Conservation (phyloP, 2,888 invertebrate species). For the Pycnomerus fuliginosus region DNA sequence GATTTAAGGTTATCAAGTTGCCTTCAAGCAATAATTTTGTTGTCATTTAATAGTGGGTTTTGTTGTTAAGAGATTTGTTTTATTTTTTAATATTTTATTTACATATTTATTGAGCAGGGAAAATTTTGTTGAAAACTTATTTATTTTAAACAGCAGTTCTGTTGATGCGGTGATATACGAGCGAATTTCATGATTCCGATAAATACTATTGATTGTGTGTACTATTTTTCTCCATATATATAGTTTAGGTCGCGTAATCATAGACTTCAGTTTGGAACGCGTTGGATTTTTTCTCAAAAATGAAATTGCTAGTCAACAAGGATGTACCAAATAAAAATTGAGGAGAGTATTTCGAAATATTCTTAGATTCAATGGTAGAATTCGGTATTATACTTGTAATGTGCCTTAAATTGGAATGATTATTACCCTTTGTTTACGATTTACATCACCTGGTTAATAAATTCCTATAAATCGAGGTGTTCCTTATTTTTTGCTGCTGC, state of each 20-base stretch:
- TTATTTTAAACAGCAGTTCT: too few species aligned
- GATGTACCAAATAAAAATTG: conserved; percentile 15
- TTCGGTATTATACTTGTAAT: conserved; percentile 37
- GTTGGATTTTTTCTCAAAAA: not conserved
- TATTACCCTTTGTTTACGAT: conserved; percentile 14
- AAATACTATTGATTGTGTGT: too few species aligned
- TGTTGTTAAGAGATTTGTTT: conserved; percentile 19
- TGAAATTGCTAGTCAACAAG: conserved; percentile 18
- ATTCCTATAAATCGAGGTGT: not conserved
- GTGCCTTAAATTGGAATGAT: conserved; percentile 38
- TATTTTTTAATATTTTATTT: conserved; percentile 23
- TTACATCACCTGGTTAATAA: conserved; percentile 19
- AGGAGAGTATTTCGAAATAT: conserved; percentile 11
- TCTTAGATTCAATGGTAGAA: conserved; percentile 20
- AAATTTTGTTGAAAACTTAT: conserved; percentile 3
- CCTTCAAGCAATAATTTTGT: conserved; percentile 30
- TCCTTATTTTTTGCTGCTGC: too few species aligned
- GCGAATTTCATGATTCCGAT: too few species aligned
- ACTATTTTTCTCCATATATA: too few species aligned
- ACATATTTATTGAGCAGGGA: conserved; percentile 7
- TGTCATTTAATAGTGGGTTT: conserved; percentile 19
- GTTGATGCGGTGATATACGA: too few species aligned
- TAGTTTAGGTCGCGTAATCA: too few species aligned
- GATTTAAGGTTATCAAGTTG: conserved; percentile 22
- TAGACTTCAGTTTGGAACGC: too few species aligned